Conservation (phyloP, 2,888 invertebrate genomes). For the Candidula unifasciata region DNA sequence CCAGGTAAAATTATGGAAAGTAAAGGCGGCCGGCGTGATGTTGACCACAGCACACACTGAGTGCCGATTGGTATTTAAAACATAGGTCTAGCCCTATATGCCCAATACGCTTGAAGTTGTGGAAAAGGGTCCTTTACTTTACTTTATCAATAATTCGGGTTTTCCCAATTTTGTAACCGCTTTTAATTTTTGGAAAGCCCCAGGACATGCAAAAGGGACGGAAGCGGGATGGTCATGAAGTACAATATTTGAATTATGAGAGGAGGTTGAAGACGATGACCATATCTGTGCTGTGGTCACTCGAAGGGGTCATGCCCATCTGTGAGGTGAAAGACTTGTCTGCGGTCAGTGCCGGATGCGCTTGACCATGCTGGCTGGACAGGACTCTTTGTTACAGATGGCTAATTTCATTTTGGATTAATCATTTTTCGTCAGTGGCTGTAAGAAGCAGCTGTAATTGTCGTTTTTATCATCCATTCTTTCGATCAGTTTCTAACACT, state of each 20-base stretch:
- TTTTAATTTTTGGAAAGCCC: too few relatives aligned
- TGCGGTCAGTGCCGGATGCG: constrained; percentile 14
- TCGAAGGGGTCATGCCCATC: constrained; percentile 20
- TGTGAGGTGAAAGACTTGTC: neutral
- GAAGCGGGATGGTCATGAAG: neutral
- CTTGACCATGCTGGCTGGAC: neutral
- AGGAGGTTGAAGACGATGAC: constrained; percentile 6
- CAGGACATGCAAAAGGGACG: too few relatives aligned
- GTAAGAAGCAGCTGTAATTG: neutral
- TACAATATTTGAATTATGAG: constrained; percentile 12
- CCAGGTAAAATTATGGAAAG: too few relatives aligned
- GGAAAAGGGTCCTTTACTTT: too few relatives aligned
- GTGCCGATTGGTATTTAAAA: too few relatives aligned
- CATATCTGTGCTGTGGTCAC: neutral
- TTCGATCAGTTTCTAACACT: too few relatives aligned
- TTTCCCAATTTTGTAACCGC: too few relatives aligned
- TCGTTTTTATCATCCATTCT: neutral
- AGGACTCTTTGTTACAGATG: neutral
- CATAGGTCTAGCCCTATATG: too few relatives aligned
- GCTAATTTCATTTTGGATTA: neutral
- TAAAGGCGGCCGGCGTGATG: too few relatives aligned
- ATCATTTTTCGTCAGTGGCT: neutral
- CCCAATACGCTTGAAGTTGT: too few relatives aligned
- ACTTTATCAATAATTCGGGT: neutral
- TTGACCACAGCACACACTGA: too few relatives aligned